Percentiles rank a stretch among this genome's conserved stretches.
Evolutionary conservation across 1,140 invertebrate genomes (phyloP).

Genomic region (Neoseiulus cucumeris): DNA sequence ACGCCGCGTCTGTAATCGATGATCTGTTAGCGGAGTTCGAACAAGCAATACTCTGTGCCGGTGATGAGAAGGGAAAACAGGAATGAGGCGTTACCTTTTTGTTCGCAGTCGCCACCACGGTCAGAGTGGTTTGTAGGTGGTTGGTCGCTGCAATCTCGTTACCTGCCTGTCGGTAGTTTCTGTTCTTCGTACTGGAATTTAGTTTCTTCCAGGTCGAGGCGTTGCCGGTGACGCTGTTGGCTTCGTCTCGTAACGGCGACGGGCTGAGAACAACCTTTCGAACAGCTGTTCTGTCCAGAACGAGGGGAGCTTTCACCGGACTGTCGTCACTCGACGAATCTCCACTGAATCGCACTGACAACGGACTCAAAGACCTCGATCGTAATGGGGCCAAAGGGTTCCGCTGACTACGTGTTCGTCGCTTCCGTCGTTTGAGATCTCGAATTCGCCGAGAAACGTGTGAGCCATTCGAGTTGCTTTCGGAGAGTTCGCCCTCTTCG

Average conservation of each 20-base stretch:
- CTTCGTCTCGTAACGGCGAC: neutral
- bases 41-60: too few species aligned
- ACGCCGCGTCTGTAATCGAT: neutral
- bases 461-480: neutral
- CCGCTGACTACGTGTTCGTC: neutral
- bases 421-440: neutral
- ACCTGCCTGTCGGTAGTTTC: neutral
- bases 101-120: neutral
- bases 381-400: too few species aligned
- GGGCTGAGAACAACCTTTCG: constrained; percentile 1
- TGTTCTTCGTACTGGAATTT: neutral
- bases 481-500: neutral
- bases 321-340: constrained; percentile 7
- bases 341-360: neutral
- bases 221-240: neutral
- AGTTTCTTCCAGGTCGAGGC: neutral
- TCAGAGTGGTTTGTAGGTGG: neutral
- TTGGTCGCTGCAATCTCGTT: neutral
- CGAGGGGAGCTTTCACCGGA: neutral
- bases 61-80: too few species aligned
- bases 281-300: neutral
- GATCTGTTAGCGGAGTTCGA: too few species aligned
- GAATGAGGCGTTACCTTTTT: constrained; percentile 10
- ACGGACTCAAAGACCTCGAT: neutral
- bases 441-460: neutral